phyloP scores from a whole-genome alignment of 1,140 invertebrate genomes.

The Drosophila insularis region DNA sequence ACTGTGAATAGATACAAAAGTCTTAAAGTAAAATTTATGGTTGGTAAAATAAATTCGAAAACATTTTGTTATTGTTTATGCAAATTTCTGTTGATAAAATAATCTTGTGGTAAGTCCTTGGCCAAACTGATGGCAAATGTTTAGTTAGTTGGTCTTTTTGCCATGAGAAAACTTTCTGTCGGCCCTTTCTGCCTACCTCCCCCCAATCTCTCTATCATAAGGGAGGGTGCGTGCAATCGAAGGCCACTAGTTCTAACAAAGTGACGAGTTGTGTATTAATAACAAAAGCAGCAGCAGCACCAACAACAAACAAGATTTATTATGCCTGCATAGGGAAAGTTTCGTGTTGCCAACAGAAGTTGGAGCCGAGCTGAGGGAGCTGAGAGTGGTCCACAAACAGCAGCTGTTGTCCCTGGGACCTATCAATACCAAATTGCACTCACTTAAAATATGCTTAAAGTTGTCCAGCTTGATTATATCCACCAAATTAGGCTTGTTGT shows the following conservation, averaged over 20 bases:
- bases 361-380: not conserved
- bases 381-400: conserved; percentile 28
- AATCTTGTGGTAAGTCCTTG: conserved; percentile 6
- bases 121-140: conserved; percentile 9
- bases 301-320: conserved; percentile 10
- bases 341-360: not conserved
- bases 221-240: not conserved
- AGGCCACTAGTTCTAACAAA: conserved; percentile 5
- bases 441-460: conserved; percentile 63
- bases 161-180: not conserved
- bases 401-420: conserved; percentile 57
- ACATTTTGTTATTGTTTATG: not conserved
- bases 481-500: conserved; percentile 55
- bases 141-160: conserved; percentile 2
- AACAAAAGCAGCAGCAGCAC: not conserved
- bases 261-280: conserved; percentile 10
- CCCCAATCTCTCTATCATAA: not conserved
- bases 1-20: not conserved
- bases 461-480: conserved; percentile 62
- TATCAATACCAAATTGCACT: conserved; percentile 75
- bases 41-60: not conserved
- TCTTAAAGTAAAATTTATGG: not conserved
- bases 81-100: conserved; percentile 8
- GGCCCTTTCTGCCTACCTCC: not conserved
- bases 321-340: conserved; percentile 9